A percentile compares a stretch with the other conserved stretches of the same genome.
phyloP scores from a whole-genome alignment of 92 coral and sea anemone species.

The Actinernus sp. region DNA sequence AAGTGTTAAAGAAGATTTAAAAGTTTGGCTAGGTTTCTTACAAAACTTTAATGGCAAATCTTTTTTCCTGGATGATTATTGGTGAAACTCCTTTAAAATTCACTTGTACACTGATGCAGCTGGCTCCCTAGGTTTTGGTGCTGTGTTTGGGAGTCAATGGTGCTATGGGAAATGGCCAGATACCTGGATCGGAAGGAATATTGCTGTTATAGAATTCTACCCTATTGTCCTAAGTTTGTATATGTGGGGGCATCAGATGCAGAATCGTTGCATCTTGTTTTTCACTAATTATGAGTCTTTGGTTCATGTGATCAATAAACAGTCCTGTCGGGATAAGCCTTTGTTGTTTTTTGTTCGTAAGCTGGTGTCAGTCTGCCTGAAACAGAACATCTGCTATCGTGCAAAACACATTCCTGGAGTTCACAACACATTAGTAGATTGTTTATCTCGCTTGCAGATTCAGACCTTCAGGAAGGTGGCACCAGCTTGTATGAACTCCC shows the following conservation, averaged over 20 bases:
- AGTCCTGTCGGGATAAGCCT: constrained; percentile 2
- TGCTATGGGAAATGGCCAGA: constrained; percentile 45
- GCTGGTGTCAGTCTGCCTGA: not conserved
- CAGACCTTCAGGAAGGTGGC: constrained; percentile 8
- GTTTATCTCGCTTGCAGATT: constrained; percentile 4
- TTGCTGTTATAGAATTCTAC: constrained; percentile 25
- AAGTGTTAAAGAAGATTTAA: constrained; percentile 28
- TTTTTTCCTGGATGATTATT: constrained; percentile 16
- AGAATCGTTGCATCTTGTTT: constrained; percentile 20
- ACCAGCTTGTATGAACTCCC: not conserved
- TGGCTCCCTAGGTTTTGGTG: constrained; percentile 44
- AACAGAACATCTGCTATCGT: no score
- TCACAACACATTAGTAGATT: not conserved
- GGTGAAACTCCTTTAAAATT: not conserved
- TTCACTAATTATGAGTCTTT: constrained; percentile 12
- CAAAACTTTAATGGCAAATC: constrained; percentile 18
- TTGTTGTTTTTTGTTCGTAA: not conserved
- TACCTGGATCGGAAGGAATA: constrained; percentile 18
- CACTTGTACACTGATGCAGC: constrained; percentile 44
- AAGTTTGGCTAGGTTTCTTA: constrained; percentile 35
- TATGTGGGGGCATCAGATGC: constrained; percentile 14
- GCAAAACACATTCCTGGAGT: constrained; percentile 21
- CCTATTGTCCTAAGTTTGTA: constrained; percentile 25
- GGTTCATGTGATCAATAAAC: constrained; percentile 6
- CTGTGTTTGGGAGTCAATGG: constrained; percentile 42